A percentile compares a stretch with the other conserved stretches of the same genome.
Evolutionary conservation across 2,888 invertebrate genomes (phyloP).

Genomic region (Tachina fera): DNA sequence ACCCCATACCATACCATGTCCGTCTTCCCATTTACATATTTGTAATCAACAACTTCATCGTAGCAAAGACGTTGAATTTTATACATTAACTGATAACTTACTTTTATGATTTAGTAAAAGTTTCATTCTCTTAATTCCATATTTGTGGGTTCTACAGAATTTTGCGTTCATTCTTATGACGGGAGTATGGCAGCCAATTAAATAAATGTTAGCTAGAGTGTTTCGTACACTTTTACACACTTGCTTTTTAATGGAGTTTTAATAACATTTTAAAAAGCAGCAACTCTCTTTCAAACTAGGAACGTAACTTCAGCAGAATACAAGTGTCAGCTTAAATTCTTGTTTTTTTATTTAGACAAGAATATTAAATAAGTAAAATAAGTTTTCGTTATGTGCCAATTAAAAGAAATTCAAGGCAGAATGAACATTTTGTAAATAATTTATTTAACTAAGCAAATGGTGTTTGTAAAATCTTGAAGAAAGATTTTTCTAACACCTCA

Average conservation of each 20-base stretch:
- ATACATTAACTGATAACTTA: not conserved
- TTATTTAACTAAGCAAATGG: not conserved
- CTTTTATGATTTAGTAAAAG: constrained; percentile 15
- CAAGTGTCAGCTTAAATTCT: not conserved
- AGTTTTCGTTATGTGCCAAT: not conserved
- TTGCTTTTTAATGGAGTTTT: constrained; percentile 51
- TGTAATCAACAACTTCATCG: constrained; percentile 31
- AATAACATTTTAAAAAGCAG: constrained; percentile 39
- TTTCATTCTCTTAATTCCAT: constrained; percentile 13
- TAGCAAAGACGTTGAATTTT: not conserved
- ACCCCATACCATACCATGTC: not conserved
- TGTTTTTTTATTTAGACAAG: not conserved
- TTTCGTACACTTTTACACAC: constrained; percentile 29
- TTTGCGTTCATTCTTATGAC: not conserved
- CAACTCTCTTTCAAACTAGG: constrained; percentile 3
- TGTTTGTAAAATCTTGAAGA: not conserved
- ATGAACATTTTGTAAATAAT: not conserved
- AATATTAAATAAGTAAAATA: no score
- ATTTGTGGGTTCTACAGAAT: constrained; percentile 19
- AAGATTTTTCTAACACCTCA: no score
- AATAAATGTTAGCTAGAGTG: constrained; percentile 30
- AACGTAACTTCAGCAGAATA: not conserved
- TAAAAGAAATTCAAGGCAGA: not conserved
- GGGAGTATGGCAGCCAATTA: constrained; percentile 33
- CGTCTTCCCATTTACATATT: constrained; percentile 16